These are phyloP conservation scores for Corynorhinus townsendii DNA, from an alignment of 2,113 vertebrate genomes.

Conservation along the genomic window DNA sequence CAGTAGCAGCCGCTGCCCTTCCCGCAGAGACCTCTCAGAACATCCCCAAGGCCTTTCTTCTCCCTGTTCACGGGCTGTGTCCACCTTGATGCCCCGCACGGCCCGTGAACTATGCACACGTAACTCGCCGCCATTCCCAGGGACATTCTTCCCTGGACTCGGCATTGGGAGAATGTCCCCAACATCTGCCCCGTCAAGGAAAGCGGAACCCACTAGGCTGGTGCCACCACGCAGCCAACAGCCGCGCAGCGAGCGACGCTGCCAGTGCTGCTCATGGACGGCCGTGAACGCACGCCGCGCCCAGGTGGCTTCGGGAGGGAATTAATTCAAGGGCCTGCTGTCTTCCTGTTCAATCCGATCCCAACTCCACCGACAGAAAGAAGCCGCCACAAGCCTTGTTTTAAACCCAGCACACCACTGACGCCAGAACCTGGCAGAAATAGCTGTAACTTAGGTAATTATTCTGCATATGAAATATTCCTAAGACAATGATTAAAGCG, in stretches of 20 bases:
- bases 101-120: neutral
- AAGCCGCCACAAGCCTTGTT: neutral
- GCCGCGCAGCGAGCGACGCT: too few relatives aligned
- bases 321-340: neutral
- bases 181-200: neutral
- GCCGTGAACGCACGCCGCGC: neutral
- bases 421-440: neutral
- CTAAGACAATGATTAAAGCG: neutral
- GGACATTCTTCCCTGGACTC: neutral
- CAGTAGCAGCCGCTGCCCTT: neutral
- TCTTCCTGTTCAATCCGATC: neutral
- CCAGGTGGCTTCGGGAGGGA: neutral
- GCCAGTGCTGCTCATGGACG: neutral
- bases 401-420: neutral
- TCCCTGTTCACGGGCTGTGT: neutral
- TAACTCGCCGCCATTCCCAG: neutral
- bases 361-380: neutral
- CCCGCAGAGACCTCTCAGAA: too few relatives aligned
- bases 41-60: rapidly evolving
- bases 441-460: neutral
- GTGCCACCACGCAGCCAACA: neutral
- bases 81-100: too few relatives aligned
- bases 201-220: neutral
- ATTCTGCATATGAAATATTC: neutral
- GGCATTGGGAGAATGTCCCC: neutral